Base-by-base conservation (phyloP, 1,140 invertebrate species). In the Odontomachus brunneus region DNA sequence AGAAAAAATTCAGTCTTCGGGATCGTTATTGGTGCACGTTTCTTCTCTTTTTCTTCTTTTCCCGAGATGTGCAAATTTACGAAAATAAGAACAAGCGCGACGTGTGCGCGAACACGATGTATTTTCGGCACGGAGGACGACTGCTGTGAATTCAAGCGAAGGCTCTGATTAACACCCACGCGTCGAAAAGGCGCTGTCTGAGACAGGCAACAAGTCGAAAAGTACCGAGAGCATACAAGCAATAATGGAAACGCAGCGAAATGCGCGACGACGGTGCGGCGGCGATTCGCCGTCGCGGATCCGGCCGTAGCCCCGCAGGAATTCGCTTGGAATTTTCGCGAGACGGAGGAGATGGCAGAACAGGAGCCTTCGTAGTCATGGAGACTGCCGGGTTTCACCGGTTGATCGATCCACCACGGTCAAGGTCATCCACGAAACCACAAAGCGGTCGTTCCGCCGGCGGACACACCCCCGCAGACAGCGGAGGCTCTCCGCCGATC, bases 381-480 rank as follows among this genome's bases (percentile, higher is more conserved):
- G 93, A 82, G 93, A 94, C 93, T 93, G 92, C 91, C 90, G 90
- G 92, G 92, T 91, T 93, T 86, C 88, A 83, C 78, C 88, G 88
- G 66, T 78, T 90, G 92, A 93, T 94, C 93, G 92, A 93, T 93
- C 89, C 91, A 88, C 90, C 90, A 91, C 92, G 93, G 93, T 94
- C 93, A 94, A 94, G 93, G 93, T 93, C 92, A 92, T 90, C 80
- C 73, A 65, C 67, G 71, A 88, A 88, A 88, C 83, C 87, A 69
- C 86, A 88, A 88, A 85, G 60, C 76, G 60, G 53, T 57, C 73
- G 22, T 69, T 48, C 53, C 29, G 51, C 14, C 66, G 38, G 49
- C 38, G 65, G 80, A 82, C 85, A 87, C 85, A 87, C 84, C 84
- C 84, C 80, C 82, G 19, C 19, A 44, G n/a, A 66, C 84, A 67